Percentiles rank a stretch among this genome's conserved stretches.
These are phyloP conservation scores for Temnothorax unifasciatus DNA, from an alignment of 2,888 invertebrate species.

Conservation along the genomic window DNA sequence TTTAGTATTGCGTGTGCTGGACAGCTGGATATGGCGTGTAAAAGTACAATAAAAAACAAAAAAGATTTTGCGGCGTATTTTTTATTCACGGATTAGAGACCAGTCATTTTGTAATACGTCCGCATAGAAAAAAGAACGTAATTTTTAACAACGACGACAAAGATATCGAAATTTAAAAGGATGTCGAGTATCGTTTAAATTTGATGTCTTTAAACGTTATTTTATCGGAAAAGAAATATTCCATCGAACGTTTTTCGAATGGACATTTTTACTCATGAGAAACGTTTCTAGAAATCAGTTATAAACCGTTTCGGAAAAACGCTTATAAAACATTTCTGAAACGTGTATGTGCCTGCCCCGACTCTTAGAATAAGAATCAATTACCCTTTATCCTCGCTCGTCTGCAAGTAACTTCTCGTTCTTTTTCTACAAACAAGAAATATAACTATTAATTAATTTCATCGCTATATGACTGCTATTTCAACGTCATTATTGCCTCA, in stretches of 20 bases:
- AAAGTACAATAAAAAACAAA: not conserved
- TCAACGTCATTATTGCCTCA: no score
- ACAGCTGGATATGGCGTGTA: not conserved
- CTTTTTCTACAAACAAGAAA: no score
- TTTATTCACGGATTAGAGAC: constrained; percentile 39
- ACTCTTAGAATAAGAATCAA: constrained; percentile 90
- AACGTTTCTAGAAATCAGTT: no score
- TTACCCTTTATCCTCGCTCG: constrained; percentile 92
- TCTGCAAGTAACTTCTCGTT: constrained; percentile 87
- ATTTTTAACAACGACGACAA: not conserved
- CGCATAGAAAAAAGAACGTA: not conserved
- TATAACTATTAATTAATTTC: no score
- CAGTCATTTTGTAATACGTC: constrained; percentile 30
- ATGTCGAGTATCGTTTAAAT: not conserved
- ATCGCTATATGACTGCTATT: no score
- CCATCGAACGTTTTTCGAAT: no score
- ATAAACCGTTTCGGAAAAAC: no score
- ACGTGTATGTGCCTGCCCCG: constrained; percentile 89
- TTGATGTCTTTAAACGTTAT: no score
- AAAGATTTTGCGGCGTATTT: constrained; percentile 12
- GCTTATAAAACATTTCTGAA: no score
- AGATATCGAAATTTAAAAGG: not conserved
- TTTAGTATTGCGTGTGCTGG: constrained; percentile 5
- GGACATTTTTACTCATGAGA: no score
- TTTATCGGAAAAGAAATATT: no score